Conservation (phyloP, 2,888 invertebrate genomes). For the Ceramica pisi region DNA sequence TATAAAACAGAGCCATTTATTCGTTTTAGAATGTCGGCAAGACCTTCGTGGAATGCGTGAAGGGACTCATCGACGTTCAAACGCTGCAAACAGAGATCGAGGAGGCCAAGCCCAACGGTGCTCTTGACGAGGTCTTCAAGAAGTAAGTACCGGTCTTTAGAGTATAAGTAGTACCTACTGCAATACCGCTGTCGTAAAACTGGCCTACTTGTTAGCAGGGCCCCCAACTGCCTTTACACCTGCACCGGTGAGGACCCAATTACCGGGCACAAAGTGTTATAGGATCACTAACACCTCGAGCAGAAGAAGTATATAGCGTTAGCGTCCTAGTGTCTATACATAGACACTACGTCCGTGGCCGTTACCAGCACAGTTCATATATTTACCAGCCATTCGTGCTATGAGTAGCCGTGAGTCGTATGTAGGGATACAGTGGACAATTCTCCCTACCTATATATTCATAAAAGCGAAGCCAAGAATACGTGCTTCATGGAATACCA, state of each 20-base stretch:
- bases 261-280: no score
- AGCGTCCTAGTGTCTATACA: no score
- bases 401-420: no score
- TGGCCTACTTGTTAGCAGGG: no score
- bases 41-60: slow-evolving; percentile 90
- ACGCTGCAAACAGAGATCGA: slow-evolving; percentile 93
- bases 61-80: slow-evolving; percentile 91
- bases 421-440: not conserved
- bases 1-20: slow-evolving; percentile 19
- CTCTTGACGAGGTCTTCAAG: slow-evolving; percentile 93
- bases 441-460: not conserved
- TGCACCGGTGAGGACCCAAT: no score
- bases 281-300: no score
- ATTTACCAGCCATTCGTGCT: not conserved
- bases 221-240: no score
- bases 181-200: not conserved
- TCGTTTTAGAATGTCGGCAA: slow-evolving; percentile 79
- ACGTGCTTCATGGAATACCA: not conserved
- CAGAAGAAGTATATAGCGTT: no score
- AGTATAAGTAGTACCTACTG: not conserved
- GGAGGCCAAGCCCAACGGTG: slow-evolving; percentile 93
- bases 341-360: no score
- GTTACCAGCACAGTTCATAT: not conserved
- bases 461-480: no score
- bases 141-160: slow-evolving; percentile 85